Evolutionary conservation across 2,113 vertebrate genomes (phyloP), one percentile per base, ranked within the genome.

Genomic region (Corythoichthys haematopterus): DNA sequence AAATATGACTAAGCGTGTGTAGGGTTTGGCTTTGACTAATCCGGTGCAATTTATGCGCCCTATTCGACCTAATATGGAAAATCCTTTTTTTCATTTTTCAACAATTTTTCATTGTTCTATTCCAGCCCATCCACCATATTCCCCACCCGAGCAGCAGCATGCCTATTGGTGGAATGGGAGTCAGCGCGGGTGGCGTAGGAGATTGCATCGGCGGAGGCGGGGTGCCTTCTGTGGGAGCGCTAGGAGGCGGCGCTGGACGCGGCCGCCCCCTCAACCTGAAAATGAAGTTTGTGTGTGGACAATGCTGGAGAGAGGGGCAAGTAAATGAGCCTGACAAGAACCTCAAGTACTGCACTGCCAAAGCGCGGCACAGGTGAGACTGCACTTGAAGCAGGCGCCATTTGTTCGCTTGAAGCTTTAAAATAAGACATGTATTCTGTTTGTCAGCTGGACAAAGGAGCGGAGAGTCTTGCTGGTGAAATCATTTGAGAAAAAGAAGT

Each of bases 271-370:
- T 92, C 45, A 93, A 93, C 81, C 92, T 99, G 69, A 97, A 98
- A 88, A 98, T 99, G 95, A 99, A 97, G 91, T 98, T 99, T 72
- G 97, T 99, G 60, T 99, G 97, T 35, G 95, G 96, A 64, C 97
- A 99, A 84, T 99, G 97, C 86, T 98, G 96, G 96, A 92, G 94
- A 65, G 98, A 98, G 0, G 97, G 97, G 53, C 94, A 98, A 82
- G 95, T 99, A 82, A 95, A 97, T 14, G 96, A 99, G 81, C 95
- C 95, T 0, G 97, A 98, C 92, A 97, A 97, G 80, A 95, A 96
- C 79, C 94, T 97, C 75, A 99, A 98, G 85, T 98, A 98, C 86
- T 99, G 97, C 90, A 96, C 94, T 2, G 96, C 97, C 81, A 99
- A 99, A 91, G 95, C 96, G 58, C 94, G 93, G 12, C 97, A 99